Percentiles rank a stretch among this genome's conserved stretches.
phyloP scores from a whole-genome alignment of 2,113 vertebrate species.

The Actenoides hombroni region DNA sequence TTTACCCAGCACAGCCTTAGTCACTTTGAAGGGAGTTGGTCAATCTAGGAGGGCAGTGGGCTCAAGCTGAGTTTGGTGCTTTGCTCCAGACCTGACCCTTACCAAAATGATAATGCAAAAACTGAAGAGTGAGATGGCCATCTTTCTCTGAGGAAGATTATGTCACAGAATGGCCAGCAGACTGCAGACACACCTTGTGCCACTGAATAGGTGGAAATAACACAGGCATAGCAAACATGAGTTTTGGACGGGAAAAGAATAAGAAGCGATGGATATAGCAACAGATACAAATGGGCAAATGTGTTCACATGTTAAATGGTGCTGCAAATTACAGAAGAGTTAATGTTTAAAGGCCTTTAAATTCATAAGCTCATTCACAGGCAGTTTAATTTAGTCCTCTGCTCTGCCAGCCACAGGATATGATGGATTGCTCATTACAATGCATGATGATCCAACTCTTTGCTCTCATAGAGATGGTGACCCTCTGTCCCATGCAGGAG shows the following conservation, averaged over 20 bases:
- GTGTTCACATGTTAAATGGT: not conserved
- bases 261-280: not conserved
- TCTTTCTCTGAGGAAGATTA: not conserved
- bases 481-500: not conserved
- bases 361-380: not conserved
- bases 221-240: not conserved
- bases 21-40: not conserved
- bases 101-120: not conserved
- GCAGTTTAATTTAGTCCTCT: not conserved
- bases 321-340: not conserved
- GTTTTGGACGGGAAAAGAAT: not conserved
- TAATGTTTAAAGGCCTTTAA: not conserved
- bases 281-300: not conserved
- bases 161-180: not conserved
- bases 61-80: not conserved
- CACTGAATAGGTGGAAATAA: not conserved
- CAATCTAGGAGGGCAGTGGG: not conserved
- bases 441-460: not conserved
- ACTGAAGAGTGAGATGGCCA: not conserved
- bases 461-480: not conserved
- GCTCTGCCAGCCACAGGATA: not conserved
- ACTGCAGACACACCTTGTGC: rapidly evolving
- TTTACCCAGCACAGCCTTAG: not conserved
- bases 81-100: not conserved
- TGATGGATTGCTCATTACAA: not conserved